Percentiles rank a stretch among this genome's conserved stretches.
These are phyloP conservation scores for Apotomis capreana DNA, from an alignment of 2,888 invertebrate species.

Conservation along the genomic window DNA sequence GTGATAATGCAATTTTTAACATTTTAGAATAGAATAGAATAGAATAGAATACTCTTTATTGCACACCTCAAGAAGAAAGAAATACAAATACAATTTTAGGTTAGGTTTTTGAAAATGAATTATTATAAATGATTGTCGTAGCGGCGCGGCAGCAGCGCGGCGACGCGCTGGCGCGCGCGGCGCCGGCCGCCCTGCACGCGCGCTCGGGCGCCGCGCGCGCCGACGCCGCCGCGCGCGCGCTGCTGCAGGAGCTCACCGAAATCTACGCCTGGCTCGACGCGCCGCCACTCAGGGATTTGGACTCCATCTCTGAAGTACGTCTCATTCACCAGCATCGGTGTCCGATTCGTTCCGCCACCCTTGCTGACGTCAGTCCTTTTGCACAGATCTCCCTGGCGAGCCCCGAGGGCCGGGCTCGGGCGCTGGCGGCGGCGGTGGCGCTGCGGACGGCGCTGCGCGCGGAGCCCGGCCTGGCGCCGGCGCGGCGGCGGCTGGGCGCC, in stretches of 20 bases:
- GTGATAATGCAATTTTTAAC: too few species aligned
- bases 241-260: constrained; percentile 90
- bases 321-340: too few species aligned
- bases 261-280: constrained; percentile 70
- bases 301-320: constrained; percentile 59
- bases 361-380: too few species aligned
- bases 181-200: constrained; percentile 51
- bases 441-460: constrained; percentile 49
- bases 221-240: constrained; percentile 91
- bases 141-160: constrained; percentile 65
- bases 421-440: constrained; percentile 56
- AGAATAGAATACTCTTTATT: too few species aligned
- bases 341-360: too few species aligned
- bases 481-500: constrained; percentile 62
- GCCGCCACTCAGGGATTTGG: constrained; percentile 65
- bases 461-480: constrained; percentile 50
- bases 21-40: too few species aligned
- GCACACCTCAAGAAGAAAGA: too few species aligned
- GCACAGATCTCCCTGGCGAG: constrained; percentile 57
- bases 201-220: constrained; percentile 81
- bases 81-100: too few species aligned
- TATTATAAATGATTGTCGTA: too few species aligned
- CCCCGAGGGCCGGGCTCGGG: constrained; percentile 63
- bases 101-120: too few species aligned
- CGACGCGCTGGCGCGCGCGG: constrained; percentile 85